Evolutionary conservation across 1,140 invertebrate genomes (phyloP), one percentile per base, ranked within the genome.

Genomic region (Lutraria rhynchaena): DNA sequence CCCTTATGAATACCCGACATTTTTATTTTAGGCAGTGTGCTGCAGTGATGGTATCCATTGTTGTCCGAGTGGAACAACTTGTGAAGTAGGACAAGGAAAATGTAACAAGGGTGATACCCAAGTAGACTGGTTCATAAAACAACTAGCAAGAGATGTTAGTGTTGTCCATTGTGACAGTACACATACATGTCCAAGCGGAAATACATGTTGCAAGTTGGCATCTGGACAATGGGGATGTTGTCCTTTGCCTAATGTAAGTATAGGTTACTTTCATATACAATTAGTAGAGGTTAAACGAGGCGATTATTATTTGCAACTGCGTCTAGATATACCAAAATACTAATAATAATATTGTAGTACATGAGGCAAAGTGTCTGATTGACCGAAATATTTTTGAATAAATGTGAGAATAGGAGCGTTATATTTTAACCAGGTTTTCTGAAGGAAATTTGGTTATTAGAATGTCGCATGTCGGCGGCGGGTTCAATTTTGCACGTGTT

Each of bases 161-260:
- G 60, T 31, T 81, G 81, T 87, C 1, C 57, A 84, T 13, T 90
- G 89, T 84, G 83, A 85, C 24, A 84, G 85, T 49, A 65, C 69
- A 19, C 80, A 69, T 53, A 71, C 88, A 44, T 93, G 92, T 83
- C 89, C 88, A 19, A 77, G 86, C 81, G 86, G 84, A 22, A 83
- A 86, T 27, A 93, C 92, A 13, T 93, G 92, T 81, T 93, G 92
- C 84, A 81, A 87, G 60, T 31, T 91, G 31, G 31, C 37, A 33
- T 57, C 70, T 67, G 90, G 85, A 17, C 27, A 82, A 4, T 92
- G 85, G 65, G 92, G 92, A 51, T 93, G 92, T 46, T 88, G 87
- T 76, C 86, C 85, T 29, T 17, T 81, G 19, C 80, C 73, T 55
- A 69, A 57, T 9, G 27, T 22, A 15, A 58, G 5, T 71, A 27